phyloP scores from a whole-genome alignment of 1,140 invertebrate genomes.

The Aporrectodea caliginosa region DNA sequence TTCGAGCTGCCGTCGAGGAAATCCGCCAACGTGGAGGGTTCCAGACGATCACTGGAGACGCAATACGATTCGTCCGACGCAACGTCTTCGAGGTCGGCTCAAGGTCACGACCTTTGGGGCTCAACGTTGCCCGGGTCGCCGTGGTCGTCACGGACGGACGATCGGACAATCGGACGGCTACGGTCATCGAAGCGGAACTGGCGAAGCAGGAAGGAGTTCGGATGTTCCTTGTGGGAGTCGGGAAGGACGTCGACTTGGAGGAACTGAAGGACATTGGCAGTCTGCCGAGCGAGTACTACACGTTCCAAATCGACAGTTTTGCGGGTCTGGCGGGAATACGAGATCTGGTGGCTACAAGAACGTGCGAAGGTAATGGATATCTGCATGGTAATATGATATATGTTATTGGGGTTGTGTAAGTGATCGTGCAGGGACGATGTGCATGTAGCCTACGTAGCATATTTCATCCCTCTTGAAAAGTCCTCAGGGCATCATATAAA shows the following conservation, averaged over 20 bases:
- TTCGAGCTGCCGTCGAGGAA: neutral
- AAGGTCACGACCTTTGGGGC: neutral
- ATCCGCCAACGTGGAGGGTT: conserved; percentile 4
- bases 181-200: conserved; percentile 17
- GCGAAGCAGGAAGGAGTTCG: conserved; percentile 20
- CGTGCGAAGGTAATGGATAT: conserved; percentile 28
- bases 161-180: conserved; percentile 16
- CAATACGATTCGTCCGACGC: neutral
- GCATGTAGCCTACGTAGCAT: neutral
- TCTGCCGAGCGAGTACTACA: conserved; percentile 22
- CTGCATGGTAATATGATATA: too few species aligned
- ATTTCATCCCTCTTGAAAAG: neutral
- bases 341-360: conserved; percentile 23
- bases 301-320: conserved; percentile 16
- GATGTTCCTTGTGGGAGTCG: conserved; percentile 32
- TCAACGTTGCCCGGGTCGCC: conserved; percentile 9
- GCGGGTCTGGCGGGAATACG: conserved; percentile 17
- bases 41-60: neutral
- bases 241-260: conserved; percentile 18
- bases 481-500: neutral
- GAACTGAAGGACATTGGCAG: conserved; percentile 27
- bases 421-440: too few species aligned
- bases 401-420: too few species aligned
- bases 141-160: conserved; percentile 28
- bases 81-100: too few species aligned